phyloP scores from a whole-genome alignment of 2,113 vertebrate species.

The Eubucco bourcierii region DNA sequence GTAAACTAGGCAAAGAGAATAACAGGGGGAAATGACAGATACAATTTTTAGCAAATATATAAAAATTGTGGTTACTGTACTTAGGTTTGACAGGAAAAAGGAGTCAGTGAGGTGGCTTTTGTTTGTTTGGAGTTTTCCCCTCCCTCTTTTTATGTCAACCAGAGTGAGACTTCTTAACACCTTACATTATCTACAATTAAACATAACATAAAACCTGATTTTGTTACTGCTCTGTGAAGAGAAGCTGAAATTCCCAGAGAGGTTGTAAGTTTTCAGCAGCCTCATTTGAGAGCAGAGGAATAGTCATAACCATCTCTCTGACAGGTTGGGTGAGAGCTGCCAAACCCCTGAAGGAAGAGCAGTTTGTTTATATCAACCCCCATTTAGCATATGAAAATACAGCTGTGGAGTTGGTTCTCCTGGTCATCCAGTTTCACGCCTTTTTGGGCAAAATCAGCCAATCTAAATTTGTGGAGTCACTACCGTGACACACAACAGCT shows the following conservation, averaged over 20 bases:
- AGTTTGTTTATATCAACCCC: constrained; percentile 47
- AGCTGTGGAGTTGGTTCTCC: constrained; percentile 20
- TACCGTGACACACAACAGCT: not conserved
- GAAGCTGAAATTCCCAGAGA: constrained; percentile 76
- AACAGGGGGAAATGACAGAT: not conserved
- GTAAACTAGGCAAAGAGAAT: not conserved
- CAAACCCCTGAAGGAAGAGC: not conserved
- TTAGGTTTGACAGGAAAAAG: not conserved
- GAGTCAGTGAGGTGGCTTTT: not conserved
- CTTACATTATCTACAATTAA: constrained; percentile 66
- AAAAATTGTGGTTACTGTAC: not conserved
- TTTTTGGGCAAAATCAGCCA: not conserved
- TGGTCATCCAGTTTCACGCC: constrained; percentile 25
- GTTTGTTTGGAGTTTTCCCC: not conserved
- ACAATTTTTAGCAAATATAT: not conserved
- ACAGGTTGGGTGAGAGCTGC: constrained; percentile 60
- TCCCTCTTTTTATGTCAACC: not conserved
- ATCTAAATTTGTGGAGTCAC: not conserved
- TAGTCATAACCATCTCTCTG: constrained; percentile 72
- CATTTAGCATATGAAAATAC: constrained; percentile 20
- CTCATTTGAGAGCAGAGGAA: constrained; percentile 41
- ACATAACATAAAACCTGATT: constrained; percentile 45
- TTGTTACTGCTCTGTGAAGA: constrained; percentile 59
- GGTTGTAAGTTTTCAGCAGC: constrained; percentile 78
- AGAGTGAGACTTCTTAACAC: constrained; percentile 35